Base-by-base conservation (phyloP, 2,888 invertebrate genomes). In the Euzetes globulus region DNA sequence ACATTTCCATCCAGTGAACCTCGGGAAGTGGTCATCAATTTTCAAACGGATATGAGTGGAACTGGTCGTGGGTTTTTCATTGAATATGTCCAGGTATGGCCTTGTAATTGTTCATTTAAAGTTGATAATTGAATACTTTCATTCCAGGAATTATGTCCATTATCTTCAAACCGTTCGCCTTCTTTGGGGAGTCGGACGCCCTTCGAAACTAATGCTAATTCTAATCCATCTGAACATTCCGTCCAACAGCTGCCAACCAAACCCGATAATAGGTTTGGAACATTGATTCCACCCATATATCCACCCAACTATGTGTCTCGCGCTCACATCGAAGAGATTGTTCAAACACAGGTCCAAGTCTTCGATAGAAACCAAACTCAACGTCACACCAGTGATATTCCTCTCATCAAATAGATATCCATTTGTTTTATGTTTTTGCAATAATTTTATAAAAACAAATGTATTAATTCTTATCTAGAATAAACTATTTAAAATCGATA, bases 21-120 rank as follows among this genome's bases (percentile, higher is more conserved):
- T 17, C 75, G 76, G 27, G 78, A 78, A 27, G 73, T 78, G 13
- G 37, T 75, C 29, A 55, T 79, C 1, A 70, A 74, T n/a, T 77
- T 79, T 17, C 75, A 77, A 65, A 75, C 75, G 1, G 79, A 79
- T 52, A 63, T 72, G 6, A 75, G 68, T n/a, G 77, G 72, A 6
- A 77, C 72, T n/a, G 75, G 77, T 11, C 76, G 75, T 27, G 79
- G 79, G n/a, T 79, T 79, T 60, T 77, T 77, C 45, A 72, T 78
- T 9, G 78, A 78, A 58, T 79, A 78, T 73, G 33, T 71, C n/a
- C 77, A 77, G 65, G 74, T 72, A 75, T 68, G 33, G 9, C 33
- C 33, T 9, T 9, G 5, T 9, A 33, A 33, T 45, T 1, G 1
- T 17, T 25, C 33, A 45, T 1, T 33, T 33, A n/a, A 33, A 50